Percentiles rank a stretch among this genome's conserved stretches.
These are phyloP conservation scores for Sebastes cheni DNA, from an alignment of 2,797 vertebrate genomes.

Conservation along the genomic window DNA sequence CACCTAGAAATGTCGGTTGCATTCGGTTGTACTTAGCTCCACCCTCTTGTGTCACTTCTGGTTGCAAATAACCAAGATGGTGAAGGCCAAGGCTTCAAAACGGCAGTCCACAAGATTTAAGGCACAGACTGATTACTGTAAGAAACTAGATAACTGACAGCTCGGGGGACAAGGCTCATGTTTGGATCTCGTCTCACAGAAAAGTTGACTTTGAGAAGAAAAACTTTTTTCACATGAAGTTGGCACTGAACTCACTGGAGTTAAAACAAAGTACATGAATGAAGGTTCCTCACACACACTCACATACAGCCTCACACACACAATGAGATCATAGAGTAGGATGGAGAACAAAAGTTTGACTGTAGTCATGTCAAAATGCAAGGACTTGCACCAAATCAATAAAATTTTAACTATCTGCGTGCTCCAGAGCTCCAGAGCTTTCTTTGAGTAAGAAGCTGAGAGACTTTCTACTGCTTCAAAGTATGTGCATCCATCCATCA, in stretches of 20 bases:
- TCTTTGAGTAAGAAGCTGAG: neutral
- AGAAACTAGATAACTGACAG: neutral
- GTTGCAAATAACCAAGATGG: no score
- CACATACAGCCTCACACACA: neutral
- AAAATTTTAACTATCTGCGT: slow-evolving; percentile 1
- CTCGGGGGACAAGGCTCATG: neutral
- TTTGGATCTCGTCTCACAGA: neutral
- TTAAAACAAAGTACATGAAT: slow-evolving; percentile 4
- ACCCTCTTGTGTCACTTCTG: fast-evolving
- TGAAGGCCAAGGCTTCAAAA: no score
- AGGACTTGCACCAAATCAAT: slow-evolving; percentile 6
- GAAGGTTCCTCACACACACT: neutral
- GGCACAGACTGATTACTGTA: neutral
- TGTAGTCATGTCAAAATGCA: neutral
- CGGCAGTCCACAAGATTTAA: neutral
- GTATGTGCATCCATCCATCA: neutral
- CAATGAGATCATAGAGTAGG: neutral
- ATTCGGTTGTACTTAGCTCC: no score
- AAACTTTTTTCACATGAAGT: neutral
- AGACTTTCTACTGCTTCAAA: slow-evolving; percentile 1
- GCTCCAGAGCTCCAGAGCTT: neutral
- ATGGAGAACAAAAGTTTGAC: slow-evolving; percentile 7
- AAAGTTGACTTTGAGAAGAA: neutral
- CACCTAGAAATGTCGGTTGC: no score
- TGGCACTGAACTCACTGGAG: neutral